Evolutionary conservation across 2,888 invertebrate genomes (phyloP).

Genomic region (Sesia apiformis): DNA sequence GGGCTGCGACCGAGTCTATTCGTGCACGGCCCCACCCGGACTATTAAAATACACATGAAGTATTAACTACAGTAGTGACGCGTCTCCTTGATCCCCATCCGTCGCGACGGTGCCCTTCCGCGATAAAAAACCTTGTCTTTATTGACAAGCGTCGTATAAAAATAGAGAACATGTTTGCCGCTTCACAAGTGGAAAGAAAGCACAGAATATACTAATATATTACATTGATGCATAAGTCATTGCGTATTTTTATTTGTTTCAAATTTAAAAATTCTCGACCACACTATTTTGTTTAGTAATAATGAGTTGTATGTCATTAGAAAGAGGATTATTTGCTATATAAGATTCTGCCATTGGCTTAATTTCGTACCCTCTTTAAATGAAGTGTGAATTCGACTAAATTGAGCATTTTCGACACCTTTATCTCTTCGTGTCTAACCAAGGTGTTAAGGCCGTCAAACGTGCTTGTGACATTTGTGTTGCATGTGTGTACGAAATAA

Average conservation of each 20-base stretch:
- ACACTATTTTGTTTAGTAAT: too few species aligned
- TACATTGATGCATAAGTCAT: neutral
- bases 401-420: too few species aligned
- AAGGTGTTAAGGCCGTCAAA: too few species aligned
- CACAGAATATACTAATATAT: neutral
- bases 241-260: neutral
- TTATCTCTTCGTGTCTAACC: too few species aligned
- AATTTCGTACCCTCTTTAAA: too few species aligned
- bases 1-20: conserved; percentile 36
- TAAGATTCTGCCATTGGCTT: too few species aligned
- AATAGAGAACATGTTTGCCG: conserved; percentile 15
- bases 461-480: too few species aligned
- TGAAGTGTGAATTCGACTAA: too few species aligned
- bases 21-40: conserved; percentile 35
- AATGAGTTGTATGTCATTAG: too few species aligned
- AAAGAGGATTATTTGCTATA: too few species aligned
- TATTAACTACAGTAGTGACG: conserved; percentile 27
- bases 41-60: conserved; percentile 53
- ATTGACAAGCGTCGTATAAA: conserved; percentile 41
- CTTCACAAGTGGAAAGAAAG: neutral
- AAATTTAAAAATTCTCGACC: too few species aligned
- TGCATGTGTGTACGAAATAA: too few species aligned
- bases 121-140: conserved; percentile 29
- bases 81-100: conserved; percentile 50
- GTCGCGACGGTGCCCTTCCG: conserved; percentile 37